Conservation (phyloP, 2,797 vertebrate species). For the Syngnathus rostellatus region DNA sequence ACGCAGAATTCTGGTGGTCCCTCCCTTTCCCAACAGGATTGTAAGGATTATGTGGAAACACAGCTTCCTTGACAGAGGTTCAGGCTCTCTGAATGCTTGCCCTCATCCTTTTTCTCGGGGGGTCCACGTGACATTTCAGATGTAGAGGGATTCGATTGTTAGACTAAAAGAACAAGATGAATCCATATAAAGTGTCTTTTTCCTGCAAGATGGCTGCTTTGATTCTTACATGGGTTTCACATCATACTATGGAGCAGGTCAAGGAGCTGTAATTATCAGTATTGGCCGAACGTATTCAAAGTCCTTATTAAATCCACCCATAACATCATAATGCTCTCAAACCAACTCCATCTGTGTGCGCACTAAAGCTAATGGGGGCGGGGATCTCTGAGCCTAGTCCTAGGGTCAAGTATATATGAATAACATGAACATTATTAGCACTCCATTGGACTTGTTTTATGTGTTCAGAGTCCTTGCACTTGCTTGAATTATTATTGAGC, state of each 20-base stretch:
- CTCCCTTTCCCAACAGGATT: conserved; percentile 5
- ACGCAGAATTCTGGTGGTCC: conserved; percentile 8
- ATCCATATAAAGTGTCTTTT: neutral
- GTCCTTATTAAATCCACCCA: conserved; percentile 18
- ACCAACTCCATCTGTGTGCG: conserved; percentile 39
- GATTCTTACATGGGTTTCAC: neutral
- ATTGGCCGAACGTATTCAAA: conserved; percentile 20
- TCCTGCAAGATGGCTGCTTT: neutral
- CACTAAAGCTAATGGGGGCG: conserved; percentile 13
- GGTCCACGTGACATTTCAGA: neutral
- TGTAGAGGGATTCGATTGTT: neutral
- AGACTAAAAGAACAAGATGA: neutral
- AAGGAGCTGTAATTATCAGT: conserved; percentile 43
- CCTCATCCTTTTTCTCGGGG: neutral
- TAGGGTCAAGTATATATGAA: conserved; percentile 38
- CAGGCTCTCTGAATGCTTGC: neutral
- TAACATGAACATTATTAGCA: conserved; percentile 47
- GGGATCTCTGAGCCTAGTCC: conserved; percentile 6
- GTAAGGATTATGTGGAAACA: conserved; percentile 6
- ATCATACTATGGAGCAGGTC: conserved; percentile 19
- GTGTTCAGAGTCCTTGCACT: conserved; percentile 20
- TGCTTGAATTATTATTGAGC: conserved; percentile 23
- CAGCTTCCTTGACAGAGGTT: neutral
- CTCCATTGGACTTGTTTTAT: conserved; percentile 18
- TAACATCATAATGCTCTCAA: conserved; percentile 29